These are phyloP conservation scores for Amiota communis DNA, from an alignment of 2,888 invertebrate genomes.

Conservation along the genomic window DNA sequence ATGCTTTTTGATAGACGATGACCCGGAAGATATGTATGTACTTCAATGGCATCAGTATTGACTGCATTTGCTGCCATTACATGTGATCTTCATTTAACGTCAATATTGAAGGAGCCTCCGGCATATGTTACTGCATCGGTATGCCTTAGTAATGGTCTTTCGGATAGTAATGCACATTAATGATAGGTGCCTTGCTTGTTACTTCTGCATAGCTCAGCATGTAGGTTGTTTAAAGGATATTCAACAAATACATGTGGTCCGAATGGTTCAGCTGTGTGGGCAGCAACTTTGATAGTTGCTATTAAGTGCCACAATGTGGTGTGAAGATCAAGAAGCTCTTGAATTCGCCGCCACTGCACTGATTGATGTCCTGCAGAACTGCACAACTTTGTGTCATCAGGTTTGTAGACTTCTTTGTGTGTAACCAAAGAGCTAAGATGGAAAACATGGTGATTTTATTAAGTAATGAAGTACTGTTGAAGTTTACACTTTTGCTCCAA, in stretches of 20 bases:
- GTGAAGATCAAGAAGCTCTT: constrained; percentile 76
- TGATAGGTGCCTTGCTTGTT: constrained; percentile 79
- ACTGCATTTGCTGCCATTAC: constrained; percentile 48
- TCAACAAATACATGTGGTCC: constrained; percentile 71
- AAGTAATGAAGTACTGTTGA: too few relatives aligned
- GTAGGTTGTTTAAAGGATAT: too few relatives aligned
- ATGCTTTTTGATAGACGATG: constrained; percentile 25
- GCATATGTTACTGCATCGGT: constrained; percentile 80
- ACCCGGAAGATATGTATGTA: not conserved
- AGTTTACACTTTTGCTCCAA: too few relatives aligned
- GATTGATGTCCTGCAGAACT: too few relatives aligned
- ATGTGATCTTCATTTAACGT: not conserved
- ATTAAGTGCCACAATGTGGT: constrained; percentile 67
- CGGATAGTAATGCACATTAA: constrained; percentile 86
- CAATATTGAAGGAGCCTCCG: constrained; percentile 49
- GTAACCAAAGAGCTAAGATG: too few relatives aligned
- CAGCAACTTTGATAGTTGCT: constrained; percentile 66
- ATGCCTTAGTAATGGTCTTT: too few relatives aligned
- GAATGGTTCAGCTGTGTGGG: constrained; percentile 64
- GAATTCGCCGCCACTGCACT: too few relatives aligned
- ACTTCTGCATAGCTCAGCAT: constrained; percentile 69
- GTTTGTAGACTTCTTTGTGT: too few relatives aligned
- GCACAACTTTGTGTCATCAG: too few relatives aligned
- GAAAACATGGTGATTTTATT: too few relatives aligned
- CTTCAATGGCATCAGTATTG: constrained; percentile 57